Conservation (phyloP, 2,113 vertebrate species). For the Platysteira castanea region DNA sequence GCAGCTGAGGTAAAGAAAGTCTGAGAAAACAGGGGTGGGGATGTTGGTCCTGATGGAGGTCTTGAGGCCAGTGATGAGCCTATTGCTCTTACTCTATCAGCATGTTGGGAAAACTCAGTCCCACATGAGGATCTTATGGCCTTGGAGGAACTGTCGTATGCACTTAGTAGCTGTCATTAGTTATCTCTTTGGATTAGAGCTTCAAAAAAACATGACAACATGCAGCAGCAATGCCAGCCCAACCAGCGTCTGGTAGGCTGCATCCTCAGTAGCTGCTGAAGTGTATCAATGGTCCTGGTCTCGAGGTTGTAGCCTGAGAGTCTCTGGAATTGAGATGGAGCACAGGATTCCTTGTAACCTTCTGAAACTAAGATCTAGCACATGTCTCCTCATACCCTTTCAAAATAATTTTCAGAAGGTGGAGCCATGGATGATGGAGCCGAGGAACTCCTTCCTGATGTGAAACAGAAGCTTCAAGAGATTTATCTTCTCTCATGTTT, state of each 20-base stretch:
- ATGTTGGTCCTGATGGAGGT: neutral
- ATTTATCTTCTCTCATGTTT: neutral
- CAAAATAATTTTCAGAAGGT: neutral
- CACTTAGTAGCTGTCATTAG: neutral
- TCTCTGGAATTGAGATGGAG: neutral
- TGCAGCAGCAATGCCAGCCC: neutral
- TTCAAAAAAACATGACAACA: neutral
- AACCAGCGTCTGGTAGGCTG: neutral
- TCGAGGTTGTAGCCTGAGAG: neutral
- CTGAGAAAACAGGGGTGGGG: neutral
- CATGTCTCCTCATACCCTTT: neutral
- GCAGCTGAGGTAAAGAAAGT: slow-evolving; percentile 77
- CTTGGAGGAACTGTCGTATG: neutral
- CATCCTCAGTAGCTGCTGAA: neutral
- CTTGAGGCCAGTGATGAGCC: neutral
- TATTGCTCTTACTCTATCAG: neutral
- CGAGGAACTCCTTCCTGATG: neutral
- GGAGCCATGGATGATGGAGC: neutral
- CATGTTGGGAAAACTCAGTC: neutral
- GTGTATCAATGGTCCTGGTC: neutral
- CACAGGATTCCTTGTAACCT: neutral
- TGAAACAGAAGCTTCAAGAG: neutral
- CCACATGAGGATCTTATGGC: neutral
- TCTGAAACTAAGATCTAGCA: neutral
- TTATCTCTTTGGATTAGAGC: neutral